phyloP scores from a whole-genome alignment of 1,140 invertebrate genomes.

The Phocides pigmalion region DNA sequence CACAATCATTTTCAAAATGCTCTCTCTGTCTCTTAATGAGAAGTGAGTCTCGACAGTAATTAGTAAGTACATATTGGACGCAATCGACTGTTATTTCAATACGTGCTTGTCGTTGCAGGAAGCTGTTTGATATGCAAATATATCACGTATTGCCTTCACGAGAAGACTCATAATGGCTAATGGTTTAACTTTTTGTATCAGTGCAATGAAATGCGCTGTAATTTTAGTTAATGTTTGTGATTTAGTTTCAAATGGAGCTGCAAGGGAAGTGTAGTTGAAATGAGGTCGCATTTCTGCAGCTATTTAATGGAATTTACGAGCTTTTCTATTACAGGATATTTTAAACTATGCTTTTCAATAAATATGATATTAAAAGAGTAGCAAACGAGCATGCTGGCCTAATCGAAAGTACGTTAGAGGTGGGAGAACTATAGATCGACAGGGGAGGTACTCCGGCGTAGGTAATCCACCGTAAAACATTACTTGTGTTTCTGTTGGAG shows the following conservation, averaged over 20 bases:
- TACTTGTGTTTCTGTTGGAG: too few species aligned
- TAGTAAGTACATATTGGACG: constrained; percentile 5
- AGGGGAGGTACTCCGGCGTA: too few species aligned
- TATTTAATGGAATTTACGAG: too few species aligned
- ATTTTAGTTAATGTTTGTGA: constrained; percentile 12
- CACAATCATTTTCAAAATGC: too few species aligned
- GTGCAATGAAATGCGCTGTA: constrained; percentile 5
- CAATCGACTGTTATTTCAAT: constrained; percentile 11
- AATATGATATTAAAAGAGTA: too few species aligned
- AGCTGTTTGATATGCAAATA: not conserved
- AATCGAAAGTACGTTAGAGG: too few species aligned
- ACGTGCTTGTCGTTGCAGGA: not conserved
- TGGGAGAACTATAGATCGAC: too few species aligned
- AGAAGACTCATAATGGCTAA: constrained; percentile 10
- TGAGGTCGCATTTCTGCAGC: not conserved
- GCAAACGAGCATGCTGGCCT: too few species aligned
- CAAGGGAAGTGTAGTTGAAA: not conserved
- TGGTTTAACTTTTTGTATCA: constrained; percentile 16
- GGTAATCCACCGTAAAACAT: too few species aligned
- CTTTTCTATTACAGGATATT: too few species aligned
- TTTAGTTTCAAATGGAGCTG: not conserved
- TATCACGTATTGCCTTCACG: constrained; percentile 10
- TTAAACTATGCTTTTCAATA: too few species aligned
- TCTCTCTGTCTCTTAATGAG: not conserved
- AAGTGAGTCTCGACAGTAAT: constrained; percentile 2